Base-by-base conservation (phyloP, 2,888 invertebrate genomes). In the Maniola hyperantus region DNA sequence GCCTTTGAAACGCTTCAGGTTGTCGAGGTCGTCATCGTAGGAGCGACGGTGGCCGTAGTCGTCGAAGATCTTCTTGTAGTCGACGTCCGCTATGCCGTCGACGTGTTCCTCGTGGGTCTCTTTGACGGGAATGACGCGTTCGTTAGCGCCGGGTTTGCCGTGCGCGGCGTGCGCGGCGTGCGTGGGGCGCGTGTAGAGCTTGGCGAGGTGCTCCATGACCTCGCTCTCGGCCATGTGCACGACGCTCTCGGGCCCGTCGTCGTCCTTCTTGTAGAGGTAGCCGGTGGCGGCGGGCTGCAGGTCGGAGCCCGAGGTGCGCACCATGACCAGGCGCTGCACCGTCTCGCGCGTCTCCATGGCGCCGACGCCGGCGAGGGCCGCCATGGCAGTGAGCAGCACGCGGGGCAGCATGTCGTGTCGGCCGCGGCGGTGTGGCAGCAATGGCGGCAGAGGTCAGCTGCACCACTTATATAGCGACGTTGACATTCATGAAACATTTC, bases 211-310 rank as follows among this genome's bases (percentile, higher is more conserved):
- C 66, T 91, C 84, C 80, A 89, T 83, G 1, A 92, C 83, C 74
- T 91, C 90, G 70, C 82, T 85, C 65, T 89, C 90, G 36, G 87
- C 89, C 84, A 93, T 86, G 75, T 90, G 83, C 20, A 91, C 82
- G 58, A 93, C 91, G 71, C 89, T 91, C 4, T 85, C 89, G 0
- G 91, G 89, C 0, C 92, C 91, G 48, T 91, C 85, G 68, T 83
- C 87, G 65, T 90, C 87, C 76, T 93, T 92, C 72, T 91, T 91
- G 79, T 93, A 93, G 46, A 93, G 89, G 79, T 93, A 95, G 0
- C 94, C 94, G 0, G 93, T 93, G 0, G 94, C 94, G 0, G 94
- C 94, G 0, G 93, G 93, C 70, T 93, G 93, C 44, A 94, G 91
- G 79, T 95, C 95, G 6, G 93, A 92, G 51, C 93, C 92, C 0